Evolutionary conservation across 2,797 vertebrate species (phyloP).

Genomic region (Cynodonichthys magdalenae): DNA sequence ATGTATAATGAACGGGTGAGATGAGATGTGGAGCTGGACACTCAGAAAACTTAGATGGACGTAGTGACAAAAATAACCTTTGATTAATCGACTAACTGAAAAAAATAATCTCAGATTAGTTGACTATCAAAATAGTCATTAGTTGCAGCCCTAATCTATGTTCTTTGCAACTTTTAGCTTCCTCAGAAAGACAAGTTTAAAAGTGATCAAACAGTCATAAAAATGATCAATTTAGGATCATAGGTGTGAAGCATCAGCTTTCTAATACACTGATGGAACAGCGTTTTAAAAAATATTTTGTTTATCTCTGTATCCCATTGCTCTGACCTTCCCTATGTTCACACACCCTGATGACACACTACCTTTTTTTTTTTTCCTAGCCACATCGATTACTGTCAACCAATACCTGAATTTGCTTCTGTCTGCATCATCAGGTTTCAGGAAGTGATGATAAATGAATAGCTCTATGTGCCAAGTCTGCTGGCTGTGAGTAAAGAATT

Average conservation of each 20-base stretch:
- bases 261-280: slow-evolving; percentile 49
- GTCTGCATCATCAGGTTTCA: slow-evolving; percentile 64
- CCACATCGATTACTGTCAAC: slow-evolving; percentile 57
- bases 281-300: slow-evolving; percentile 40
- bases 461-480: slow-evolving; percentile 26
- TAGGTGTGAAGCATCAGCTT: slow-evolving; percentile 21
- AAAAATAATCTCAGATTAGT: no score
- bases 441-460: slow-evolving; percentile 58
- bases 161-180: no score
- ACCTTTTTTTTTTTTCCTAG: slow-evolving; percentile 33
- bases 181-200: no score
- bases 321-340: slow-evolving; percentile 23
- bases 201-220: no score
- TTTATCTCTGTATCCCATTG: slow-evolving; percentile 64
- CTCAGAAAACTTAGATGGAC: no score
- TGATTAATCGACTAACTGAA: no score
- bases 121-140: no score
- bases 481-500: slow-evolving; percentile 24
- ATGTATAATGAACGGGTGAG: no score
- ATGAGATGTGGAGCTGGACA: no score
- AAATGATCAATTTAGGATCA: no score
- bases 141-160: no score
- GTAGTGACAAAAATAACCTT: no score
- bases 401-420: slow-evolving; percentile 55
- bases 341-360: slow-evolving; percentile 51